phyloP scores from a whole-genome alignment of 2,797 vertebrate genomes.

The Falco novaeseelandiae region DNA sequence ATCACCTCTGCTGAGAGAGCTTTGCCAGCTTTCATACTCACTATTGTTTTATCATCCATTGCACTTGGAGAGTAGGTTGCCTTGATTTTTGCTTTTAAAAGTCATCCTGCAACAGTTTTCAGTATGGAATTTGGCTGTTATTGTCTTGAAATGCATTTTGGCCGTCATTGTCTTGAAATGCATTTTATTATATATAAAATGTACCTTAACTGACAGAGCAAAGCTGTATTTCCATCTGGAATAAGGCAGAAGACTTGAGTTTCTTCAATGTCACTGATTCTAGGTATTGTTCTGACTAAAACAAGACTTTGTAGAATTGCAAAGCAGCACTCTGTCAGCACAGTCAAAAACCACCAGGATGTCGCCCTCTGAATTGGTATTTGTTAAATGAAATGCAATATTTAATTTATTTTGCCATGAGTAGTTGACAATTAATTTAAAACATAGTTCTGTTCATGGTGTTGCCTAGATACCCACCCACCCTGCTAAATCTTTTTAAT shows the following conservation, averaged over 20 bases:
- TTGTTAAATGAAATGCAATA: background rate
- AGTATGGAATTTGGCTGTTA: background rate
- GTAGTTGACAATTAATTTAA: background rate
- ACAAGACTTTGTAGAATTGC: background rate
- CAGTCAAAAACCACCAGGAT: background rate
- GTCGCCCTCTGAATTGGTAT: background rate
- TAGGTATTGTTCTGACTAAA: background rate
- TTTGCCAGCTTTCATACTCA: slow-evolving; percentile 21
- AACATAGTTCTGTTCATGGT: background rate
- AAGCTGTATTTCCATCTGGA: background rate
- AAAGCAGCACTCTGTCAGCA: background rate
- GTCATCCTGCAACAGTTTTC: background rate
- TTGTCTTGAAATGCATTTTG: background rate
- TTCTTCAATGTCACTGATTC: background rate
- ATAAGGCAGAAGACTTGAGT: background rate
- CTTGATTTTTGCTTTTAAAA: slow-evolving; percentile 2
- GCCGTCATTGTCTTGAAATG: background rate
- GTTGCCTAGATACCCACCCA: background rate
- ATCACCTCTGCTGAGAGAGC: background rate
- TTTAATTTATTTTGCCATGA: background rate
- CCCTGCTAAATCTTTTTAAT: background rate
- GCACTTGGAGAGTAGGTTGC: slow-evolving; percentile 30
- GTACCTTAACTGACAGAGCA: background rate
- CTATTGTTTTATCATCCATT: slow-evolving; percentile 42
- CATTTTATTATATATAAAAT: background rate